Evolutionary conservation across 2,113 vertebrate species (phyloP).

Genomic region (Dromiciops gliroides): DNA sequence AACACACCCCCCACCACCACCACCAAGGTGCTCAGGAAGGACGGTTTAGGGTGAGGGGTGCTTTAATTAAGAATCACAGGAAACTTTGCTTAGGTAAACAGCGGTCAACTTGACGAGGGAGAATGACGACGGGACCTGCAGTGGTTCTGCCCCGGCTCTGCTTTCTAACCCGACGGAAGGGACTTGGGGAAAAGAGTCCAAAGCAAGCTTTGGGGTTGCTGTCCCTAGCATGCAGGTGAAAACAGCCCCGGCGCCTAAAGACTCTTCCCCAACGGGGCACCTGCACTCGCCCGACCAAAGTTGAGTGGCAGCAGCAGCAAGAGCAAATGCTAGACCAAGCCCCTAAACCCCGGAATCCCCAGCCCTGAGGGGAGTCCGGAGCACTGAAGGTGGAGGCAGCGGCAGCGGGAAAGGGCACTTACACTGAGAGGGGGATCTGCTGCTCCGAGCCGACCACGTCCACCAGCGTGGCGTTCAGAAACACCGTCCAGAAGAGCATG

Average conservation of each 20-base stretch:
- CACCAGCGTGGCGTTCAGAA: slow-evolving; percentile 83
- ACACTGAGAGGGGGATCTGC: slow-evolving; percentile 97
- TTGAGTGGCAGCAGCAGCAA: slow-evolving; percentile 46
- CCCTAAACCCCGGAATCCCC: slow-evolving; percentile 40
- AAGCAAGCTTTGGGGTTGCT: not conserved
- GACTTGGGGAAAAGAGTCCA: slow-evolving; percentile 5
- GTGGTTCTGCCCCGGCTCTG: slow-evolving; percentile 50
- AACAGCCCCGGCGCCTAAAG: slow-evolving; percentile 29
- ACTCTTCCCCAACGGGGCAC: slow-evolving; percentile 60
- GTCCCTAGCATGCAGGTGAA: slow-evolving; percentile 48
- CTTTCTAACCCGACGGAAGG: not conserved
- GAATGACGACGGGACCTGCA: slow-evolving; percentile 63
- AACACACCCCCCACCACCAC: slow-evolving; percentile 24
- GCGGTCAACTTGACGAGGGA: slow-evolving; percentile 37
- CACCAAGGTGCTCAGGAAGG: slow-evolving; percentile 32
- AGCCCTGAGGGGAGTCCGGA: slow-evolving; percentile 33
- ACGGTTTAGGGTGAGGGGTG: not conserved
- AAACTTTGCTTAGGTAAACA: slow-evolving; percentile 71
- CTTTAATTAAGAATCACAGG: slow-evolving; percentile 27
- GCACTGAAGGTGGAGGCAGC: slow-evolving; percentile 36
- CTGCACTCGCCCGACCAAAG: slow-evolving; percentile 74
- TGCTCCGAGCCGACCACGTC: slow-evolving; percentile 91
- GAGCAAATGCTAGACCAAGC: not conserved
- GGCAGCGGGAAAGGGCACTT: slow-evolving; percentile 84
- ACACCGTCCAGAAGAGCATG: slow-evolving; percentile 87